Conservation (phyloP, 2,113 vertebrate species). For the Pteronura brasiliensis region DNA sequence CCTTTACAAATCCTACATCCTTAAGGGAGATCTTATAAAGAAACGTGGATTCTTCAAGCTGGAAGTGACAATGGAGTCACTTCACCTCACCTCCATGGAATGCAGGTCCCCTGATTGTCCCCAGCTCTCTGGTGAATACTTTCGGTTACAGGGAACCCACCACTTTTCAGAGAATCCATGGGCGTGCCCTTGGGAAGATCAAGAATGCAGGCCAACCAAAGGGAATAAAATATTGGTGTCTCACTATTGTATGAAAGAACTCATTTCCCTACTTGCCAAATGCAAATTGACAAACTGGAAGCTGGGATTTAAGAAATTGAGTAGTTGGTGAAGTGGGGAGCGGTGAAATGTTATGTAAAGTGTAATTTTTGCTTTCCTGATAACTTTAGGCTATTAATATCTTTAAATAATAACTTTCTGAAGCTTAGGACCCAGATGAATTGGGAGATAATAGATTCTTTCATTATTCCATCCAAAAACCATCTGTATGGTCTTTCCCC, state of each 20-base stretch:
- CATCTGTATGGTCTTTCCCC: background rate
- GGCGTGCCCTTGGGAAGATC: background rate
- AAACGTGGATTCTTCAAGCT: background rate
- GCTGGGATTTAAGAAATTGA: background rate
- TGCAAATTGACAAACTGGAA: background rate
- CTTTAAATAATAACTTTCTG: conserved; percentile 5
- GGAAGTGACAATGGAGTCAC: background rate
- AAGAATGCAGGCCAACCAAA: background rate
- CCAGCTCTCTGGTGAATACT: background rate
- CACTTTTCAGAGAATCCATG: background rate
- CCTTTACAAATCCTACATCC: background rate
- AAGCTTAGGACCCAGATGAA: background rate
- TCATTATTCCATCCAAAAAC: background rate
- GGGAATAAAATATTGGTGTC: conserved; percentile 23
- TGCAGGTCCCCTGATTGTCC: background rate
- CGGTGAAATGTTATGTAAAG: background rate
- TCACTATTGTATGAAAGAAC: conserved; percentile 9
- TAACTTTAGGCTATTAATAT: background rate
- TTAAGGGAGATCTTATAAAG: background rate
- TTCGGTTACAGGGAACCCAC: background rate
- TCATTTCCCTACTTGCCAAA: conserved; percentile 12
- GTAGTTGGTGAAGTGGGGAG: background rate
- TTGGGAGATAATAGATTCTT: background rate
- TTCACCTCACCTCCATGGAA: background rate
- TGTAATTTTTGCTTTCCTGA: background rate